Percentiles rank a stretch among this genome's conserved stretches.
Conservation (phyloP, 1,140 invertebrate genomes). For the Hyphantria cunea region DNA sequence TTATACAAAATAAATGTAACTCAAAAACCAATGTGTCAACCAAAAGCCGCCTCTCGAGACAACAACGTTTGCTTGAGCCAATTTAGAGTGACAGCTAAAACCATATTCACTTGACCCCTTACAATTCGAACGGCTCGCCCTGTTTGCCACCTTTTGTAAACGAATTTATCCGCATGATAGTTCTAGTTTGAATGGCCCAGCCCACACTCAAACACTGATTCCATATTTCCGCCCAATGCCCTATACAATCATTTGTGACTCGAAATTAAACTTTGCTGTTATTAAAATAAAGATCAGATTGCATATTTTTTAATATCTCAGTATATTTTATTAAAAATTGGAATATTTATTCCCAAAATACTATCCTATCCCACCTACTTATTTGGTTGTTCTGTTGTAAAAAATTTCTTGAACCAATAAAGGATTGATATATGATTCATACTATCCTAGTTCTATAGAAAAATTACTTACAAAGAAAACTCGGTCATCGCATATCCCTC, state of each 20-base stretch:
- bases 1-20: slow-evolving; percentile 15
- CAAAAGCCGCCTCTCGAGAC: slow-evolving; percentile 53
- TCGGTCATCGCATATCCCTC: no score
- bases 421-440: no score
- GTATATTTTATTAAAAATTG: slow-evolving; percentile 10
- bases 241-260: slow-evolving; percentile 43
- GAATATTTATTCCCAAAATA: slow-evolving; percentile 21
- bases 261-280: slow-evolving; percentile 45
- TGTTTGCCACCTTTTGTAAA: slow-evolving; percentile 38
- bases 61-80: slow-evolving; percentile 68
- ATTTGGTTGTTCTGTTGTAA: background rate
- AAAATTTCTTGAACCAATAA: no score
- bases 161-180: slow-evolving; percentile 41
- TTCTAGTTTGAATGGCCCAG: slow-evolving; percentile 56
- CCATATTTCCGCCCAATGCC: slow-evolving; percentile 74
- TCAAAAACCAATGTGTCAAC: slow-evolving; percentile 42
- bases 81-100: slow-evolving; percentile 58
- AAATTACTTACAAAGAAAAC: no score
- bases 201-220: slow-evolving; percentile 68
- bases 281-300: slow-evolving; percentile 31
- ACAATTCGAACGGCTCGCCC: slow-evolving; percentile 38
- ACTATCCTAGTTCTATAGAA: no score
- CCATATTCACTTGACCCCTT: slow-evolving; percentile 56
- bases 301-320: background rate
- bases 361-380: no score